Percentiles rank a stretch among this genome's conserved stretches.
Conservation (phyloP, 2,113 vertebrate species). For the Vicugna pacos region DNA sequence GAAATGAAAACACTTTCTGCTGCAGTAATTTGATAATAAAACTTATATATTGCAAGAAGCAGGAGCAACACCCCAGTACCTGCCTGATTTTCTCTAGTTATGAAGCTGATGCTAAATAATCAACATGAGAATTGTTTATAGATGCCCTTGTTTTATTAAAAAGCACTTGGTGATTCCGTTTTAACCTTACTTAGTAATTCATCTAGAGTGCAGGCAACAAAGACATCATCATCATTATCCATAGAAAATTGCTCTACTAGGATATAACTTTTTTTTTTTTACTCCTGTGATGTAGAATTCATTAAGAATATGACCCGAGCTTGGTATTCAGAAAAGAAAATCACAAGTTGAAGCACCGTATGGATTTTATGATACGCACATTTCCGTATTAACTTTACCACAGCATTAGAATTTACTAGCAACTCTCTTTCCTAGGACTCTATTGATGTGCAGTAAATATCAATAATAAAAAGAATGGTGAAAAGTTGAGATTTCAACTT, state of each 20-base stretch:
- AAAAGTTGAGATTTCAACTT: slow-evolving; percentile 51
- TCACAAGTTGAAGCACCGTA: neutral
- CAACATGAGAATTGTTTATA: slow-evolving; percentile 64
- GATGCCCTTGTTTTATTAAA: slow-evolving; percentile 68
- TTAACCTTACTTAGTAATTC: slow-evolving; percentile 59
- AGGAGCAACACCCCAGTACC: slow-evolving; percentile 1
- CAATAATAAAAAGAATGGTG: slow-evolving; percentile 48
- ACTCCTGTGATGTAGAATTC: slow-evolving; percentile 29
- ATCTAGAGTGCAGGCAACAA: neutral
- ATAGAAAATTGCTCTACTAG: slow-evolving; percentile 45
- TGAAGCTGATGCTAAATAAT: slow-evolving; percentile 77
- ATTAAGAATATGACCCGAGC: neutral
- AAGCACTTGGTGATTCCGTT: slow-evolving; percentile 55
- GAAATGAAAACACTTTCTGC: slow-evolving; percentile 68
- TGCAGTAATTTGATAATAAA: slow-evolving; percentile 61
- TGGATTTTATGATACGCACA: slow-evolving; percentile 32
- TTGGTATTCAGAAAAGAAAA: slow-evolving; percentile 26
- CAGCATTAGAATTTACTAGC: slow-evolving; percentile 49
- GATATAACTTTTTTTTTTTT: neutral
- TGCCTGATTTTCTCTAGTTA: slow-evolving; percentile 79
- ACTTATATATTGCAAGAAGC: slow-evolving; percentile 40
- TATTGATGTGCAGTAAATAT: slow-evolving; percentile 60
- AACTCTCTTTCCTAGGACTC: slow-evolving; percentile 43
- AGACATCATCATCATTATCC: slow-evolving; percentile 33
- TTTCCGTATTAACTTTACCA: slow-evolving; percentile 50